phyloP scores from a whole-genome alignment of 2,888 invertebrate genomes.

The Xylocampa areola region DNA sequence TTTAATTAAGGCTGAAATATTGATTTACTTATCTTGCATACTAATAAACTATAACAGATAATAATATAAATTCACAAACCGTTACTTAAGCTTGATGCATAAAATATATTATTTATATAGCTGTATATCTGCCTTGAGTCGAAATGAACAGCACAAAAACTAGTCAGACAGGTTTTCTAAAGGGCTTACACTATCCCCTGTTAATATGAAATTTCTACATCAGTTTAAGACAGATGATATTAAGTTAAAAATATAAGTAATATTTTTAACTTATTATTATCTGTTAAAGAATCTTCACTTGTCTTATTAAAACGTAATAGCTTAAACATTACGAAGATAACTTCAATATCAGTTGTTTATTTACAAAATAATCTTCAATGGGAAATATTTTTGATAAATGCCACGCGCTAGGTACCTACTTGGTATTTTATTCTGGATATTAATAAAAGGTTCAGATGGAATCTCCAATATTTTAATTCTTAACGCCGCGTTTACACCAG shows the following conservation, averaged over 20 bases:
- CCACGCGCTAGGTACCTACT: neutral
- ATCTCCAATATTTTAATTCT: too few species aligned
- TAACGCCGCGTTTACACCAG: too few species aligned
- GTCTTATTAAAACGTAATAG: constrained; percentile 17
- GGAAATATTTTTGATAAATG: constrained; percentile 14
- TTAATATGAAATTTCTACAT: constrained; percentile 56
- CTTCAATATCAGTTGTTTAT: constrained; percentile 16
- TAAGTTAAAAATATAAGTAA: too few species aligned
- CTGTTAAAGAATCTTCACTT: constrained; percentile 8
- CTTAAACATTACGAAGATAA: constrained; percentile 19
- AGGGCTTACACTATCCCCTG: constrained; percentile 67
- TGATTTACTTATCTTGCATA: constrained; percentile 6
- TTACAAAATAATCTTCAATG: constrained; percentile 26
- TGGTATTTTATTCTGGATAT: neutral
- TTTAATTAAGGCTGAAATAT: too few species aligned
- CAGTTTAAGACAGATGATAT: constrained; percentile 25
- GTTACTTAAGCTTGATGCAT: constrained; percentile 13
- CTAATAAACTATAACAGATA: neutral
- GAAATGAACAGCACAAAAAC: constrained; percentile 70
- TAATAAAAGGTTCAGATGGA: constrained; percentile 1
- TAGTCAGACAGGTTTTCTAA: constrained; percentile 72
- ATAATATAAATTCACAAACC: neutral
- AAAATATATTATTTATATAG: constrained; percentile 32
- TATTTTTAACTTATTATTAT: constrained; percentile 33
- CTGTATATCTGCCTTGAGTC: constrained; percentile 63